phyloP scores from a whole-genome alignment of 2,797 vertebrate species.

The Linurgus olivaceus region DNA sequence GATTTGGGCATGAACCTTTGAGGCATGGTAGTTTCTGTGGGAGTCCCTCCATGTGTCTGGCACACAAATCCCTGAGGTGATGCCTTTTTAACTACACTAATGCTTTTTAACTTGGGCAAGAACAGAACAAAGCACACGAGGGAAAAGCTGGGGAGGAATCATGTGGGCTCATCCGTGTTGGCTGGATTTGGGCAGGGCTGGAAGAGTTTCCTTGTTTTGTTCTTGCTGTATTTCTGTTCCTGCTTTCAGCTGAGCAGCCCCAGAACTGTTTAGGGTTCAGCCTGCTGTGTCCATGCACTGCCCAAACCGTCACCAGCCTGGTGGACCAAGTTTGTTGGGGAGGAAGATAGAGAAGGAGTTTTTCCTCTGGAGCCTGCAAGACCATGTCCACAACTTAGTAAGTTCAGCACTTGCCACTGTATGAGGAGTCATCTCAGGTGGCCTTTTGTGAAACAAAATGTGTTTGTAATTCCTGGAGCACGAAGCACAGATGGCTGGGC shows the following conservation, averaged over 20 bases:
- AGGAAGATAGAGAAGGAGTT: neutral
- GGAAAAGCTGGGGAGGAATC: neutral
- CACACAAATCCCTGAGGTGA: neutral
- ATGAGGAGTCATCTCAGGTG: neutral
- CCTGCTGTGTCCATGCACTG: neutral
- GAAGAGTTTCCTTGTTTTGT: neutral
- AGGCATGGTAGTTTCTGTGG: neutral
- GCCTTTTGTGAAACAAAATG: neutral
- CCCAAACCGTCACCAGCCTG: neutral
- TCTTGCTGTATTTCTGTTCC: neutral
- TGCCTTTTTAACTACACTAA: neutral
- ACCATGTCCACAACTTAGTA: neutral
- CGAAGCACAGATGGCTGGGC: neutral
- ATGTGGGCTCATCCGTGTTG: neutral
- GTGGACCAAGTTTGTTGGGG: neutral
- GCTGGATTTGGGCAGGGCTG: neutral
- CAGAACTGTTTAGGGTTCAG: neutral
- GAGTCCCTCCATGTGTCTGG: neutral
- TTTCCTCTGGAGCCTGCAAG: neutral
- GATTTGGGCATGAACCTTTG: neutral
- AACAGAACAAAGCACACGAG: neutral
- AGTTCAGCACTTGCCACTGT: neutral
- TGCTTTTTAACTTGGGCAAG: neutral
- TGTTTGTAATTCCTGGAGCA: neutral
- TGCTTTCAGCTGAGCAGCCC: neutral